A percentile compares a stretch with the other conserved stretches of the same genome.
Evolutionary conservation across 92 coral and sea anemone genomes (phyloP).

Genomic region (Desmophyllum pertusum): DNA sequence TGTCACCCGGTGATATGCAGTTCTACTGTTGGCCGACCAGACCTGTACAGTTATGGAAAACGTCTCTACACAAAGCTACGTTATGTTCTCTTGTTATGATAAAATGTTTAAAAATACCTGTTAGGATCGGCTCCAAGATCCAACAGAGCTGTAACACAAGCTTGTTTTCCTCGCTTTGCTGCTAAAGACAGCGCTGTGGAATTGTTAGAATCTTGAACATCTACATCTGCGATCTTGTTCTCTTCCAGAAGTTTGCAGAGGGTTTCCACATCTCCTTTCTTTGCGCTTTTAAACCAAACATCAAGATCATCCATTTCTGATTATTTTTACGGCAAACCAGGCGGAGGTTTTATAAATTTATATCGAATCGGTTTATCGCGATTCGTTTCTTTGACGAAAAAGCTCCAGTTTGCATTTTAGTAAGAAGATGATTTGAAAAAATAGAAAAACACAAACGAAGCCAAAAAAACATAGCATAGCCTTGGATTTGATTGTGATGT

Average conservation of each 20-base stretch:
- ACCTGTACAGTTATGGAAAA: too few relatives aligned
- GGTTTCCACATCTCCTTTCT: slow-evolving; percentile 45
- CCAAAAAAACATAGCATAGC: too few relatives aligned
- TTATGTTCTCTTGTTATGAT: too few relatives aligned
- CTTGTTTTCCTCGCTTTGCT: slow-evolving; percentile 63
- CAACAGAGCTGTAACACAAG: slow-evolving; percentile 71
- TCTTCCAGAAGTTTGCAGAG: slow-evolving; percentile 32
- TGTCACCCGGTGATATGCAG: too few relatives aligned
- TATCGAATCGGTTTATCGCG: too few relatives aligned
- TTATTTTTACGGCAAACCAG: neutral
- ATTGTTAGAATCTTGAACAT: slow-evolving; percentile 63
- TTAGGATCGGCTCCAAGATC: slow-evolving; percentile 75
- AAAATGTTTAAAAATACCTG: slow-evolving; percentile 7
- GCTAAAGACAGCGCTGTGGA: slow-evolving; percentile 81
- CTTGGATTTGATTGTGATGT: neutral
- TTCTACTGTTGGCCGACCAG: too few relatives aligned
- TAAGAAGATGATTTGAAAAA: neutral
- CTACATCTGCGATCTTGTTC: slow-evolving; percentile 46
- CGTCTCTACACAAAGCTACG: too few relatives aligned
- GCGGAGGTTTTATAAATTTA: neutral
- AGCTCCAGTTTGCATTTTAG: neutral
- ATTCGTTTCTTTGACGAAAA: neutral
- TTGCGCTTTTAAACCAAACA: slow-evolving; percentile 67
- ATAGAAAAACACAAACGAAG: neutral
- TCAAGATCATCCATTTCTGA: neutral